Evolutionary conservation across 2,888 invertebrate genomes (phyloP).

Genomic region (Drosophila colorata): DNA sequence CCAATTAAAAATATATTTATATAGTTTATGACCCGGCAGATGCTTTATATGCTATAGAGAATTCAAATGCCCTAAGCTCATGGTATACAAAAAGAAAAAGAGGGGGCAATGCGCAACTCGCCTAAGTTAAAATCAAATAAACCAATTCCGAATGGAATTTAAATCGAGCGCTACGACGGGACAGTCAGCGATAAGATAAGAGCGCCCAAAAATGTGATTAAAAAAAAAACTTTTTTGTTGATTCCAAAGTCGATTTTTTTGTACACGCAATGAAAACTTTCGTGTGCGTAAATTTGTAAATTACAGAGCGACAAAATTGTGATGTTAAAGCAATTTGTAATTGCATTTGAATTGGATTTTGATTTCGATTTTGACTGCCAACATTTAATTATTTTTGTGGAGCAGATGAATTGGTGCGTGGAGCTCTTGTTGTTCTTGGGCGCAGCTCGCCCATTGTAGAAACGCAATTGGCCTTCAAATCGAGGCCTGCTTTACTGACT

Average conservation of each 20-base stretch:
- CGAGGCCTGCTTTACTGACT: slow-evolving; percentile 13
- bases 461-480: slow-evolving; percentile 16
- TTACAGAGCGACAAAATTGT: not conserved
- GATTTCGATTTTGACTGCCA: not conserved
- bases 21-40: not conserved
- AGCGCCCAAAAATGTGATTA: slow-evolving; percentile 17
- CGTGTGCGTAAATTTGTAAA: slow-evolving; percentile 3
- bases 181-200: slow-evolving; percentile 32
- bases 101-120: not conserved
- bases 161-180: not conserved
- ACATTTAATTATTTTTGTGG: not conserved
- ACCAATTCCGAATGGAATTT: slow-evolving; percentile 1
- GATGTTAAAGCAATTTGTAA: not conserved
- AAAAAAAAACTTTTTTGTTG: not conserved
- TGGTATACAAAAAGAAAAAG: not conserved
- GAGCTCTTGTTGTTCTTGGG: slow-evolving; percentile 20
- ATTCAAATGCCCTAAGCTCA: not conserved
- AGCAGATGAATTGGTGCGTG: slow-evolving; percentile 39
- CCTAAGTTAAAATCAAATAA: slow-evolving; percentile 6
- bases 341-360: not conserved
- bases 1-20: too few relatives aligned
- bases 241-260: slow-evolving; percentile 23
- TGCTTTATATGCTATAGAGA: not conserved
- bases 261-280: not conserved
- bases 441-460: slow-evolving; percentile 14